Evolutionary conservation across 2,888 invertebrate species (phyloP), one percentile per base, ranked within the genome.

Genomic region (Sinopyrophorus schimmeli): DNA sequence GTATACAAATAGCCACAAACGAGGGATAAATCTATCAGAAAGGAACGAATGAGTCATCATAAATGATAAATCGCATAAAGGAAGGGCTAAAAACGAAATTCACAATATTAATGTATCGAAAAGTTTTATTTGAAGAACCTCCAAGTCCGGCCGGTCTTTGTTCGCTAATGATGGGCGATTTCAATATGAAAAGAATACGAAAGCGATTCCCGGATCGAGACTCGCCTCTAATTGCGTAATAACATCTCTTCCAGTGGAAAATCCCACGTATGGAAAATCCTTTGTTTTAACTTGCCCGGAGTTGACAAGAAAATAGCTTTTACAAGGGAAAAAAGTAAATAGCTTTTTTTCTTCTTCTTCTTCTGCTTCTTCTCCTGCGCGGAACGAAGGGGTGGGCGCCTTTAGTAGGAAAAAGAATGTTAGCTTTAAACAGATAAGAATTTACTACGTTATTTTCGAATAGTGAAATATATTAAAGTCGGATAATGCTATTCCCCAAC

Each of bases 131-230:
- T 32, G 27, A 50, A 40, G 40, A 24, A 50, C 20, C 21, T 39
- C 32, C 6, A 34, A 31, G 39, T 40, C 39, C 43, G 27, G 42
- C 23, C 40, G 34, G 37, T 47, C 47, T 44, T 43, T 41, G 44
- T 52, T 47, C 31, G 7, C 10, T 44, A 52, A 52, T 52, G 51
- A 46, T 54, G 55, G 50, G 49, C 53, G n/a, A 69, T 70, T 69
- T 64, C 62, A 68, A 70, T 70, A 69, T 69, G 66, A 70, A 70
- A 68, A 68, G 68, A 68, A 65, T 59, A 58, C 53, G 54, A 58
- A 59, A 59, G 57, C 48, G 59, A 55, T 52, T 54, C 54, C 47
- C 52, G 43, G 46, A 44, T 51, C 52, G 46, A 59, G 58, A 57
- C 55, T 47, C 53, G 58, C n/a, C n/a, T 61, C 64, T 66, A 67